phyloP scores from a whole-genome alignment of 2,797 vertebrate species.

The Xiphorhynchus erythropygius region DNA sequence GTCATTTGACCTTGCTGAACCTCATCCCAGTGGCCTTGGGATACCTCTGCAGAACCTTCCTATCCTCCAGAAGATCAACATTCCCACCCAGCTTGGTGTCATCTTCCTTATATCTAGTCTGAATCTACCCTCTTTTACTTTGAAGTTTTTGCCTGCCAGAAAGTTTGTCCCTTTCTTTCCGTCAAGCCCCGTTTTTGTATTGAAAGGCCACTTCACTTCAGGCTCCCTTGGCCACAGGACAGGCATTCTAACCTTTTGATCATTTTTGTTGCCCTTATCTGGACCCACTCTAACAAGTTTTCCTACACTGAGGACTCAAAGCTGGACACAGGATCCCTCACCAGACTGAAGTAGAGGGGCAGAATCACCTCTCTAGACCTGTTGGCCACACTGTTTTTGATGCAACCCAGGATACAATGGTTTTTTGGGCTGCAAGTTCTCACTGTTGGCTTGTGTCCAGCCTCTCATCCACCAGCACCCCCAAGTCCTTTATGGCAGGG shows the following conservation, averaged over 20 bases:
- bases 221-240: background rate
- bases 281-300: rapidly evolving
- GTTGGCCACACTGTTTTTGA: rapidly evolving
- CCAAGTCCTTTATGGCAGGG: rapidly evolving
- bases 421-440: background rate
- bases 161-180: background rate
- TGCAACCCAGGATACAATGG: background rate
- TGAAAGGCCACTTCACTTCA: background rate
- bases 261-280: background rate
- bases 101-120: background rate
- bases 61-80: background rate
- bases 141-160: background rate
- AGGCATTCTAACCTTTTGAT: background rate
- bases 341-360: background rate
- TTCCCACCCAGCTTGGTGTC: rapidly evolving
- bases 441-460: background rate
- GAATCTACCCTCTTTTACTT: rapidly evolving
- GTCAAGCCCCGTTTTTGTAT: background rate
- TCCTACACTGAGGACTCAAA: background rate
- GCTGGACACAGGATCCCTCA: background rate
- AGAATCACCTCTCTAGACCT: background rate
- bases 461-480: rapidly evolving
- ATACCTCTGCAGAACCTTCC: background rate
- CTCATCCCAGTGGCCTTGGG: background rate
- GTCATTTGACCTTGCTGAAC: background rate